A percentile compares a stretch with the other conserved stretches of the same genome.
Conservation (phyloP, 2,797 vertebrate genomes). For the Mormyrus hasselquistii region DNA sequence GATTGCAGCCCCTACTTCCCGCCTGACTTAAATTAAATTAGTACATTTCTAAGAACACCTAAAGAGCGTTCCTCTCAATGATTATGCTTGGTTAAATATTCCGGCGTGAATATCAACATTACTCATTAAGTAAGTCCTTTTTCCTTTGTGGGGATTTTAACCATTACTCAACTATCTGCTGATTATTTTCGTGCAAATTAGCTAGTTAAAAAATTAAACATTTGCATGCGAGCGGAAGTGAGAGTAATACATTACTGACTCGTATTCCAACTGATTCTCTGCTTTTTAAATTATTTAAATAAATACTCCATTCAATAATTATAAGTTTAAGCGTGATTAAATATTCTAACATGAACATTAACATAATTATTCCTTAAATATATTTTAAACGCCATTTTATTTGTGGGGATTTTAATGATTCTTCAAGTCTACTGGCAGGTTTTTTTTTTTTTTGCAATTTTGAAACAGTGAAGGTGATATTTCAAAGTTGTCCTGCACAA, state of each 20-base stretch:
- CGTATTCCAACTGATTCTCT: neutral
- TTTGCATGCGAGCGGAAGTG: neutral
- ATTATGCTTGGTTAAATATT: neutral
- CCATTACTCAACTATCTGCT: neutral
- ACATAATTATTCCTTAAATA: neutral
- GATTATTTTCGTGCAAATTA: neutral
- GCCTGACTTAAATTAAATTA: neutral
- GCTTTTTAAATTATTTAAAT: neutral
- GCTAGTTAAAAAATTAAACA: neutral
- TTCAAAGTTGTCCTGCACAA: neutral
- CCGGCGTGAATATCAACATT: neutral
- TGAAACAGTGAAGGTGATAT: neutral
- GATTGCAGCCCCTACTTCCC: neutral
- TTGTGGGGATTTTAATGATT: neutral
- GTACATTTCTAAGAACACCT: neutral
- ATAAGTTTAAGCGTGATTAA: neutral
- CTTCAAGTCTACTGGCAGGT: neutral
- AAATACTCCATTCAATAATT: neutral
- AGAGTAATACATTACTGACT: neutral
- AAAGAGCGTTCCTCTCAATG: neutral
- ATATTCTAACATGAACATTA: slow-evolving; percentile 1
- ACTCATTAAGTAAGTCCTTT: neutral
- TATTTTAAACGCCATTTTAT: neutral
- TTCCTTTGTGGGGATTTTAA: neutral
- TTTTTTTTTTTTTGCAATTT: neutral